These are phyloP conservation scores for Myrmecobius fasciatus DNA, from an alignment of 2,113 vertebrate species.

Conservation along the genomic window DNA sequence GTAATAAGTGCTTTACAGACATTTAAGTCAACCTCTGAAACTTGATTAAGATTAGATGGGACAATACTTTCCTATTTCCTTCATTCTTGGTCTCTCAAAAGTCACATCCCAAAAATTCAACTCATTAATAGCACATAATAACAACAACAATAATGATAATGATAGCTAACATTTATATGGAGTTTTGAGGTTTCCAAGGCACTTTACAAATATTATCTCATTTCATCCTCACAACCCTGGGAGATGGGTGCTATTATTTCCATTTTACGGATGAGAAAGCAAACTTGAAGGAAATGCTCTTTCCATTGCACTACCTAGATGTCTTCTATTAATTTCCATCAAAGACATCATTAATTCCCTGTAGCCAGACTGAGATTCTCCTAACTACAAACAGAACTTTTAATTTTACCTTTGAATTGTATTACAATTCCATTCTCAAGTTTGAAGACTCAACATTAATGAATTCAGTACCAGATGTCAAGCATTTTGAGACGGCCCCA, in stretches of 20 bases:
- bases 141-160: background rate
- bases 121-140: background rate
- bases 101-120: constrained; percentile 22
- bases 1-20: constrained; percentile 49
- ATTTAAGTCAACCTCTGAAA: constrained; percentile 36
- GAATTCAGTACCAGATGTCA: background rate
- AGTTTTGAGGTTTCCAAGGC: background rate
- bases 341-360: background rate
- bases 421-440: background rate
- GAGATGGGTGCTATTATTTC: background rate
- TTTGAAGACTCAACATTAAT: background rate
- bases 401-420: background rate
- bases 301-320: background rate
- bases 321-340: background rate
- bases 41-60: background rate
- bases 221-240: background rate
- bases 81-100: background rate
- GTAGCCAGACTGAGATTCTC: background rate
- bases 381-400: background rate
- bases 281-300: background rate
- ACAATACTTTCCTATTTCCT: background rate
- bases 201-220: background rate
- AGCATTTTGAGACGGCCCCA: constrained; percentile 5
- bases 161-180: background rate
- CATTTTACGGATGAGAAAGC: constrained; percentile 33